phyloP scores from a whole-genome alignment of 1,140 invertebrate genomes.

The Cydia splendana region DNA sequence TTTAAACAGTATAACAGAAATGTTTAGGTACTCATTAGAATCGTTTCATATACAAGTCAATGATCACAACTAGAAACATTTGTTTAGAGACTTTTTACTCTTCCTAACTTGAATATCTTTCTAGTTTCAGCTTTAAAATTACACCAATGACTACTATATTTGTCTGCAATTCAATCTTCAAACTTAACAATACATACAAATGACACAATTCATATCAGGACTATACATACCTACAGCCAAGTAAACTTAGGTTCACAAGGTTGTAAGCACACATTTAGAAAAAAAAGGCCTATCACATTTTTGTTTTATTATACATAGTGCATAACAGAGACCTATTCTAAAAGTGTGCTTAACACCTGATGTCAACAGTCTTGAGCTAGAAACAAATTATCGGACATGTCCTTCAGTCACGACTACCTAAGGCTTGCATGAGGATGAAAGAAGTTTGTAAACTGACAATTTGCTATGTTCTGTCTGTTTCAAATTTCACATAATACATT shows the following conservation, averaged over 20 bases:
- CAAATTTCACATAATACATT: no score
- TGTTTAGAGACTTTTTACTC: not conserved
- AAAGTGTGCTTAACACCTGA: not conserved
- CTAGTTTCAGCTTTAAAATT: not conserved
- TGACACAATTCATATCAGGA: slow-evolving; percentile 19
- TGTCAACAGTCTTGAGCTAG: not conserved
- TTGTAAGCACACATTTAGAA: not conserved
- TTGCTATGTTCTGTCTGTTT: no score
- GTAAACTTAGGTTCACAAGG: not conserved
- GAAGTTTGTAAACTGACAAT: not conserved
- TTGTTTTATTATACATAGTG: no score
- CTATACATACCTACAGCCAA: not conserved
- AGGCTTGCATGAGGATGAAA: slow-evolving; percentile 6
- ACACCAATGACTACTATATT: slow-evolving; percentile 4
- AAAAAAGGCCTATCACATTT: not conserved
- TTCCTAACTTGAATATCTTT: no score
- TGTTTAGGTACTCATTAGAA: not conserved
- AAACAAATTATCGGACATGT: not conserved
- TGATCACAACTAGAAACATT: not conserved
- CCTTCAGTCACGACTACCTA: not conserved
- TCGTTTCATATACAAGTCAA: not conserved
- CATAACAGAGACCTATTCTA: not conserved
- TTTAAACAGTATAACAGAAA: slow-evolving; percentile 13
- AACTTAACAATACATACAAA: slow-evolving; percentile 31
- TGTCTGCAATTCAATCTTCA: not conserved